phyloP scores from a whole-genome alignment of 2,888 invertebrate genomes.

The Ecdyonurus torrentis region DNA sequence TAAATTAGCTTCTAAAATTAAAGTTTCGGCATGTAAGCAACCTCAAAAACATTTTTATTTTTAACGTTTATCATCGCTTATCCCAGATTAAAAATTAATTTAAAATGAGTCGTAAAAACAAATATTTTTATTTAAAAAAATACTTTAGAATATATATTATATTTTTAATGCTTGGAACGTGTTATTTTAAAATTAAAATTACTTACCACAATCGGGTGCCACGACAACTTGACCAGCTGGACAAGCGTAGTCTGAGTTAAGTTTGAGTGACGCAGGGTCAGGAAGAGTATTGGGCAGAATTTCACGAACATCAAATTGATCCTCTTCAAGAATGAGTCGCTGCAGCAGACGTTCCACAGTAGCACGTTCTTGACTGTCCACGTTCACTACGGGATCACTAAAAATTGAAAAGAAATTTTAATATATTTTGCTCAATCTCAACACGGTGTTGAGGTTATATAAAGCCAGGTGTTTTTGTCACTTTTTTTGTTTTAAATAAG shows the following conservation, averaged over 20 bases:
- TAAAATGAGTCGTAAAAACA: background rate
- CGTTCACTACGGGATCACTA: slow-evolving; percentile 81
- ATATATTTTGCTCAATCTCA: too few species aligned
- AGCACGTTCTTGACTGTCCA: slow-evolving; percentile 73
- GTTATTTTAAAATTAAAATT: background rate
- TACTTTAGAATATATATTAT: background rate
- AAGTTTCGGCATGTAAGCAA: too few species aligned
- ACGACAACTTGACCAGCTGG: slow-evolving; percentile 86
- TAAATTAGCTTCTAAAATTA: too few species aligned
- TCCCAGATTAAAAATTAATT: too few species aligned
- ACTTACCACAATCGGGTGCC: slow-evolving; percentile 78
- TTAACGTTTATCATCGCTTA: background rate
- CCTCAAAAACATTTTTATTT: too few species aligned
- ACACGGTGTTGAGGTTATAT: too few species aligned
- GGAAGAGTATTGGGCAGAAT: slow-evolving; percentile 89
- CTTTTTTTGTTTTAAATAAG: too few species aligned
- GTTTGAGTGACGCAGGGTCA: slow-evolving; percentile 70
- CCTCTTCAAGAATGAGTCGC: slow-evolving; percentile 80
- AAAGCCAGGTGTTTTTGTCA: too few species aligned
- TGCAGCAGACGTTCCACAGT: slow-evolving; percentile 70
- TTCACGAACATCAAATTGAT: slow-evolving; percentile 83
- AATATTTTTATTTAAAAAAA: background rate
- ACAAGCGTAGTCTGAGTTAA: slow-evolving; percentile 87
- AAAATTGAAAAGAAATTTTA: too few species aligned
- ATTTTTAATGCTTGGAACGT: background rate